These are phyloP conservation scores for Chaenogobius annularis DNA, from an alignment of 2,113 vertebrate genomes.

Conservation along the genomic window DNA sequence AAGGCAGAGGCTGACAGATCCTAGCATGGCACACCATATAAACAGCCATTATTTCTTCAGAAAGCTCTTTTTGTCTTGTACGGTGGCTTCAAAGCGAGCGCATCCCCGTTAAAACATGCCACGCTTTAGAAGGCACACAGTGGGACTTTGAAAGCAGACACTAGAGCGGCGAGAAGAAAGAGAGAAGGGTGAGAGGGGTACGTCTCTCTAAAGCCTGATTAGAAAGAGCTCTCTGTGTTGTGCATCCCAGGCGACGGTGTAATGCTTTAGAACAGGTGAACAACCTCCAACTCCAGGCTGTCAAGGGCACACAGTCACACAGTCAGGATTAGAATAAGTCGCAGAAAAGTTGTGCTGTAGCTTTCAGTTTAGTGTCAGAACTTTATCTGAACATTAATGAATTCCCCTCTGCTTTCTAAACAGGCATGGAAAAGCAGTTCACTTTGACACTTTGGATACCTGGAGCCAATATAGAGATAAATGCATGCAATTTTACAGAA, in stretches of 20 bases:
- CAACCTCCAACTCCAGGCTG: neutral
- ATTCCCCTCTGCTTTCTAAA: neutral
- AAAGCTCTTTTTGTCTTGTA: constrained; percentile 74
- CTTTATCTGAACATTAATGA: neutral
- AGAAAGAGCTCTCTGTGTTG: constrained; percentile 20
- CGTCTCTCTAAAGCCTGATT: constrained; percentile 39
- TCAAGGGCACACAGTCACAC: constrained; percentile 30
- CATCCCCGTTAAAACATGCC: constrained; percentile 48
- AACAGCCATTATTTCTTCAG: constrained; percentile 76
- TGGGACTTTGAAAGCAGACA: constrained; percentile 54
- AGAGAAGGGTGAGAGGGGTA: constrained; percentile 12
- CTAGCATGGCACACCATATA: constrained; percentile 69
- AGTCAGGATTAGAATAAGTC: neutral
- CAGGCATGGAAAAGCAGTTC: neutral
- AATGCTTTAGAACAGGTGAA: constrained; percentile 17
- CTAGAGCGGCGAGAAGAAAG: constrained; percentile 6
- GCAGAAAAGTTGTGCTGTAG: neutral
- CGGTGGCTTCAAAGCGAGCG: constrained; percentile 59
- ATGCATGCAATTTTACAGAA: neutral
- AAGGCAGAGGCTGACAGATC: constrained; percentile 73
- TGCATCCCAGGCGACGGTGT: constrained; percentile 13
- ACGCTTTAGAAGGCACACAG: constrained; percentile 42
- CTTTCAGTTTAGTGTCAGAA: constrained; percentile 3
- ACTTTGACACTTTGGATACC: neutral
- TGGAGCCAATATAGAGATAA: neutral